Base-by-base conservation (phyloP, 2,888 invertebrate genomes). In the Hoplodrina ambigua region DNA sequence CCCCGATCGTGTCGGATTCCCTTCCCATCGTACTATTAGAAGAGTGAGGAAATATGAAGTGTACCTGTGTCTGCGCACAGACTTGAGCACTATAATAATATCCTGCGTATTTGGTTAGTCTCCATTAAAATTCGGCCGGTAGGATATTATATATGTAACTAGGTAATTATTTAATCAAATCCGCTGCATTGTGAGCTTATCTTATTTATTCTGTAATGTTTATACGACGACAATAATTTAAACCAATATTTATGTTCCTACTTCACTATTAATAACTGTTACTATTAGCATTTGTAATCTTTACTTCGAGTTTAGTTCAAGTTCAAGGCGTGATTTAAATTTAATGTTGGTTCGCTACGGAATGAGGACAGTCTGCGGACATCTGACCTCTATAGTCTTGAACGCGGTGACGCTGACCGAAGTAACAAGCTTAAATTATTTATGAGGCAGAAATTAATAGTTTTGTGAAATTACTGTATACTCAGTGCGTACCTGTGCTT, bases 301-400 rank as follows among this genome's bases (percentile, higher is more conserved):
- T 66, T 69, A 46, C 53, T n/a, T 64, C 25, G 60, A 63, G 65
- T 71, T 72, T 60, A 65, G 72, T 78, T 75, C 83, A 82, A 82
- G 83, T 84, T 83, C 83, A 85, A 80, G 84, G 81, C 59, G 25
- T 59, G 63, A 64, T 72, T 71, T 67, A 75, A 82, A 82, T 78
- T 73, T 73, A 74, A 72, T 81, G 75, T 73, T 60, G 44, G 59
- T 65, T 65, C 56, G 65, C 49, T 60, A 20, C 25, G 64, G 65
- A 83, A 77, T 78, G 85, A 73, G 83, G 83, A 75, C 85, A 72
- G 60, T 57, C 61, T 50, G 60, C 56, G 68, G 72, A 67, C 69
- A 76, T 69, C 55, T 78, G 81, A 80, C 85, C 75, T 79, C 67
- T 75, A 60, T 69, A 60, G 56, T 72, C 55, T 56, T 33, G 66